Conservation (phyloP, 2,113 vertebrate genomes). For the Malurus cyaneus region DNA sequence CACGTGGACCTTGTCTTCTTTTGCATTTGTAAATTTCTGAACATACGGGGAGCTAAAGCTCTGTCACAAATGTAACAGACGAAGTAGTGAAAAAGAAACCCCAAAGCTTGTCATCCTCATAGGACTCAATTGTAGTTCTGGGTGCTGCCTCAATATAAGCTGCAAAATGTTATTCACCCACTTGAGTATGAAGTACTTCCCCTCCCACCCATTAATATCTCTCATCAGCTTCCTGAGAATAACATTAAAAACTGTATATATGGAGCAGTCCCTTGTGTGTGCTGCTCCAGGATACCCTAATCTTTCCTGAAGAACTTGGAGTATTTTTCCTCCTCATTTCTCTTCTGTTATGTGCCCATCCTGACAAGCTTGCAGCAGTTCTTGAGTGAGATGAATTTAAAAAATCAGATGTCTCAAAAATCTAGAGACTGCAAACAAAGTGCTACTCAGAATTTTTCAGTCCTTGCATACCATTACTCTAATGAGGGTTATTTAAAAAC, state of each 20-base stretch:
- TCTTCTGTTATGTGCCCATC: neutral
- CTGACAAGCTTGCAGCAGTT: neutral
- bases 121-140: neutral
- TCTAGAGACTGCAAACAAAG: neutral
- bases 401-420: neutral
- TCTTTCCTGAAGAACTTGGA: neutral
- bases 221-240: conserved; percentile 8
- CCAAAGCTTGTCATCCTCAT: neutral
- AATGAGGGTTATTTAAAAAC: neutral
- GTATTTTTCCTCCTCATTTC: neutral
- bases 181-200: conserved; percentile 7
- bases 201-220: neutral
- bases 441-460: neutral
- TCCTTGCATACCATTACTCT: neutral
- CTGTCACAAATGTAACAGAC: rapidly evolving
- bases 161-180: conserved; percentile 15
- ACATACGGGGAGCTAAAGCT: neutral
- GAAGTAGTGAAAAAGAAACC: neutral
- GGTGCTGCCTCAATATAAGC: neutral
- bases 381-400: neutral
- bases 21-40: neutral
- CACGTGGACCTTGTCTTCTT: neutral
- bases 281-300: neutral
- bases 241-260: neutral
- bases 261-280: neutral